phyloP scores from a whole-genome alignment of 1,140 invertebrate species.

The Bombus fervidus region DNA sequence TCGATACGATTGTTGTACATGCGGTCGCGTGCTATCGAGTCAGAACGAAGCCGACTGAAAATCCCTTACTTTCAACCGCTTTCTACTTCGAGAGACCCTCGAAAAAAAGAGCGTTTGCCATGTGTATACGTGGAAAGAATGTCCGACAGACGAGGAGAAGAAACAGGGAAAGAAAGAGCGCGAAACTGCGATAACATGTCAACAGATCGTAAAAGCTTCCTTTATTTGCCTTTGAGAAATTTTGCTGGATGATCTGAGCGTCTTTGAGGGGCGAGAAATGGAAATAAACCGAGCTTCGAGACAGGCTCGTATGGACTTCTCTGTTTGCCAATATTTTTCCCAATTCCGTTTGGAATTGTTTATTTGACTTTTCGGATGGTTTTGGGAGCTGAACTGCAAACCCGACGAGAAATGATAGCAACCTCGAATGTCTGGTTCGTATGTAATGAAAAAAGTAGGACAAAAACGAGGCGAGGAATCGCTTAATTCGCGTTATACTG shows the following conservation, averaged over 20 bases:
- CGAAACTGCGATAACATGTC: neutral
- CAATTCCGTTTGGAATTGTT: neutral
- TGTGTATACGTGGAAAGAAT: neutral
- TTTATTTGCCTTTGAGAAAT: conserved; percentile 8
- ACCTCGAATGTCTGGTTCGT: neutral
- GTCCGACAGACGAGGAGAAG: neutral
- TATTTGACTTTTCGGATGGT: neutral
- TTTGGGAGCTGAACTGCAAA: neutral
- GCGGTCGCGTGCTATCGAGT: conserved; percentile 8
- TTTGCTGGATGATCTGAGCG: neutral
- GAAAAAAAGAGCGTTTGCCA: neutral
- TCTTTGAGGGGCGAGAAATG: neutral
- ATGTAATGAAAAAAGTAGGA: too few species aligned
- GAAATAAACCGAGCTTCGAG: conserved; percentile 1
- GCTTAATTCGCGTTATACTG: neutral
- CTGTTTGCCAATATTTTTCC: neutral
- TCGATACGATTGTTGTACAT: conserved; percentile 30
- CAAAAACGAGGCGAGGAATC: neutral
- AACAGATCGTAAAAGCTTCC: neutral
- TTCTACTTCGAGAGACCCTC: neutral
- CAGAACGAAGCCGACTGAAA: neutral
- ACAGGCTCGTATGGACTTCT: neutral
- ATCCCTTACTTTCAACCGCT: neutral
- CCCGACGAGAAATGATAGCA: neutral
- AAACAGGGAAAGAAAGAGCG: neutral